phyloP scores from a whole-genome alignment of 1,140 invertebrate species.

The Ceratina australensis region DNA sequence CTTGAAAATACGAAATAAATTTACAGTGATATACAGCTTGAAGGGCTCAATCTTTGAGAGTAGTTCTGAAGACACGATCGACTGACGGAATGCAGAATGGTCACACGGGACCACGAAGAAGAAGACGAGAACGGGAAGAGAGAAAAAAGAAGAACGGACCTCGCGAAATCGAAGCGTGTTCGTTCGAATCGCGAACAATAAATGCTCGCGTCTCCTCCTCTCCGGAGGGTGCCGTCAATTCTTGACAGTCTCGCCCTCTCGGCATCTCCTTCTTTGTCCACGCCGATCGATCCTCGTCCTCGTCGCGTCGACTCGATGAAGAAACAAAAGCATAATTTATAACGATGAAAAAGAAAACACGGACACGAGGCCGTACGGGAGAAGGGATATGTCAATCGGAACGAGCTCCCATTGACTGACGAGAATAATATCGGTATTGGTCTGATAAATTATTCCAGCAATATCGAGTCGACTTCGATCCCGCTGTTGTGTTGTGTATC shows the following conservation, averaged over 20 bases:
- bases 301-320: slow-evolving; percentile 11
- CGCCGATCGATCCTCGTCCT: slow-evolving; percentile 23
- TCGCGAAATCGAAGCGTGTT: slow-evolving; percentile 38
- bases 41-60: too few relatives aligned
- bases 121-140: neutral
- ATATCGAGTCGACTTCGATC: slow-evolving; percentile 10
- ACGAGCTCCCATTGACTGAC: slow-evolving; percentile 10
- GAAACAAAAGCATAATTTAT: slow-evolving; percentile 60
- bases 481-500: neutral
- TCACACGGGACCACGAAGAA: neutral
- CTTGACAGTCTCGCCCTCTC: slow-evolving; percentile 47
- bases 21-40: too few relatives aligned
- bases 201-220: slow-evolving; percentile 58
- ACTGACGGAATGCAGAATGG: slow-evolving; percentile 28
- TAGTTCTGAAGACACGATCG: too few relatives aligned
- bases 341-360: slow-evolving; percentile 7
- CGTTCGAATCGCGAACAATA: slow-evolving; percentile 54
- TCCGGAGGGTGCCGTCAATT: slow-evolving; percentile 59
- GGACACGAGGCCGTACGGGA: neutral
- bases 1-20: too few relatives aligned
- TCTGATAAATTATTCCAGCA: slow-evolving; percentile 28
- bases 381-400: slow-evolving; percentile 47
- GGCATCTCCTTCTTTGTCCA: slow-evolving; percentile 29
- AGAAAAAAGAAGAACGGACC: slow-evolving; percentile 28
- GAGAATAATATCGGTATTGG: slow-evolving; percentile 52